phyloP scores from a whole-genome alignment of 2,113 vertebrate genomes.

The Myanophis thanlyinensis region DNA sequence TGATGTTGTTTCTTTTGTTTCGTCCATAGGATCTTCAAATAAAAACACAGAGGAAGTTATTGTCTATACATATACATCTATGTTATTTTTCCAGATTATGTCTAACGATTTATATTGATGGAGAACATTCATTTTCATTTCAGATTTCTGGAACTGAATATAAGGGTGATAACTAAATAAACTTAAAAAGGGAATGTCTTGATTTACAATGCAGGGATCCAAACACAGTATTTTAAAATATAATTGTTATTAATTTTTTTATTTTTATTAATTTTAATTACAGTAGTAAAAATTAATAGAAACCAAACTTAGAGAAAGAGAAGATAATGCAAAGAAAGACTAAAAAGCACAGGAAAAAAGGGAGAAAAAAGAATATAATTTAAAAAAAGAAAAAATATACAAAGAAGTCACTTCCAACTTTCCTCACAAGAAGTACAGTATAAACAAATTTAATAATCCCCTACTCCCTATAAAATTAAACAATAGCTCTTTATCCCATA shows the following conservation, averaged over 20 bases:
- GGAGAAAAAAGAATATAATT: not conserved
- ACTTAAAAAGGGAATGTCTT: not conserved
- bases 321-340: not conserved
- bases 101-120: not conserved
- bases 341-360: not conserved
- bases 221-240: not conserved
- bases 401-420: not conserved
- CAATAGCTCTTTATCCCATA: not conserved
- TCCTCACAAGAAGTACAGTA: not conserved
- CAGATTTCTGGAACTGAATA: not conserved
- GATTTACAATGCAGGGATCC: not conserved
- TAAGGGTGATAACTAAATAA: not conserved
- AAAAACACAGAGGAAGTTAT: not conserved
- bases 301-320: not conserved
- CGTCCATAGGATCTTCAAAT: constrained; percentile 87
- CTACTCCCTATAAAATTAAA: not conserved
- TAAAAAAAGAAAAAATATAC: not conserved
- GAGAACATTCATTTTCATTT: not conserved
- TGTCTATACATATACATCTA: not conserved
- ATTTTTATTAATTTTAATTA: not conserved
- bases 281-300: not conserved
- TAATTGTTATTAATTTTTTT: not conserved
- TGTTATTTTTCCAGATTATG: not conserved
- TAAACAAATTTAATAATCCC: not conserved
- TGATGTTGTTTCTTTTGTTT: constrained; percentile 74